Evolutionary conservation across 1,140 invertebrate species (phyloP).

Genomic region (Brachionus asplanchnoidis): DNA sequence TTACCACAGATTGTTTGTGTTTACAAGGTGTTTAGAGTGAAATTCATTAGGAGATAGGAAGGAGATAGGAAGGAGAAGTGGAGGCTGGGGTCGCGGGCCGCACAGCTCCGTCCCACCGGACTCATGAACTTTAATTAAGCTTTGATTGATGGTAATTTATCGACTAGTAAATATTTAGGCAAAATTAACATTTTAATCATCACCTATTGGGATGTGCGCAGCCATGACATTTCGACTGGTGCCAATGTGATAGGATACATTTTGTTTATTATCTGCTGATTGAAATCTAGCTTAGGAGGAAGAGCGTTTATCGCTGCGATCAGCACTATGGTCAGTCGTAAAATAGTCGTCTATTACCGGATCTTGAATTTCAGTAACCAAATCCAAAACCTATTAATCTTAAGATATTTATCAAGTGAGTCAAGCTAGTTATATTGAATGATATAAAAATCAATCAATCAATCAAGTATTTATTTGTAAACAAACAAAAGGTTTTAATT

Average conservation of each 20-base stretch:
- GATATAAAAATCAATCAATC: conserved; percentile 33
- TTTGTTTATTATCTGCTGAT: background rate
- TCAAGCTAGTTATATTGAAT: conserved; percentile 20
- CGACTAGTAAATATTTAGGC: conserved; percentile 2
- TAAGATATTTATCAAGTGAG: conserved; percentile 27
- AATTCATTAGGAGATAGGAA: background rate
- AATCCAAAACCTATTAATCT: conserved; percentile 33
- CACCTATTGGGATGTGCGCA: background rate
- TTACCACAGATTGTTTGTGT: conserved; percentile 16
- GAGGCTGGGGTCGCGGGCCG: background rate
- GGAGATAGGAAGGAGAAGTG: background rate
- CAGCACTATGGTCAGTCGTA: background rate
- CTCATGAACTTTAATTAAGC: background rate
- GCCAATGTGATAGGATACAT: conserved; percentile 12
- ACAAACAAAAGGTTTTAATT: background rate
- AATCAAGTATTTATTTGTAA: conserved; percentile 7
- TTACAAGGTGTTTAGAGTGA: conserved; percentile 1
- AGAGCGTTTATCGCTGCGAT: background rate
- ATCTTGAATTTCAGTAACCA: conserved; percentile 37
- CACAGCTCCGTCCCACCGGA: background rate
- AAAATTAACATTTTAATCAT: conserved; percentile 32
- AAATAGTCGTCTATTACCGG: conserved; percentile 15
- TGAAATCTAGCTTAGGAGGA: background rate
- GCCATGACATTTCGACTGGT: conserved; percentile 7
- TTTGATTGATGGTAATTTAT: conserved; percentile 30